Base-by-base conservation (phyloP, 2,888 invertebrate species). In the Arctia plantaginis region DNA sequence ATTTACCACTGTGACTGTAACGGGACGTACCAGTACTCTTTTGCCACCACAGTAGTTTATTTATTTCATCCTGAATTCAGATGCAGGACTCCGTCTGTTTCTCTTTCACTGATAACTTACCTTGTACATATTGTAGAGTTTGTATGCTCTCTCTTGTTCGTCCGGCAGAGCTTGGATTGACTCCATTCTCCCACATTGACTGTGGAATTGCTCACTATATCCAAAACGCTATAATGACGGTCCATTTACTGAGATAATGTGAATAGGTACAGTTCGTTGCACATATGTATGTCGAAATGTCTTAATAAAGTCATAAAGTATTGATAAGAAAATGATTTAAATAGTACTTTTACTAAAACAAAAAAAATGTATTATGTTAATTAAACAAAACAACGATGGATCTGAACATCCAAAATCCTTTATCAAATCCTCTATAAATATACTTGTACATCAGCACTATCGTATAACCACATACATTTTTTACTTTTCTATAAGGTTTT, bases 41-140 rank as follows among this genome's bases (percentile, higher is more conserved):
- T 59, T 59, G 27, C 59, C 59, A 59, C 59, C 27, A n/a, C 55
- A 55, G 55, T n/a, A 55, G 55, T 55, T 23, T 55, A 55, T 27
- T 55, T 51, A 55, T n/a, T 55, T 55, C 7, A 55, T 27, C 27
- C 27, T 27, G 8, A 10, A n/a, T 59, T 4, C 15, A 59, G 15
- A 13, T 15, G 27, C 59, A 27, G 59, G 59, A 15, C 27, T 59
- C n/a, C 27, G n/a, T 13, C 27, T 59, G 13, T 59, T 59, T 27
- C 6, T 55, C 55, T 55, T 13, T 20, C 30, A 47, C 30, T 15
- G 15, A 51, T 4, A 35, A 35, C 71, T 92, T 90, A 95, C 95
- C 94, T 94, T 95, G 84, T 95, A 95, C 93, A 95, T 92, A 79
- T 88, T 91, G 85, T 94, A 95, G 81, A 93, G 88, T 88, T 94